Evolutionary conservation across 2,113 vertebrate species (phyloP).

Genomic region (Ailuropoda melanoleuca): DNA sequence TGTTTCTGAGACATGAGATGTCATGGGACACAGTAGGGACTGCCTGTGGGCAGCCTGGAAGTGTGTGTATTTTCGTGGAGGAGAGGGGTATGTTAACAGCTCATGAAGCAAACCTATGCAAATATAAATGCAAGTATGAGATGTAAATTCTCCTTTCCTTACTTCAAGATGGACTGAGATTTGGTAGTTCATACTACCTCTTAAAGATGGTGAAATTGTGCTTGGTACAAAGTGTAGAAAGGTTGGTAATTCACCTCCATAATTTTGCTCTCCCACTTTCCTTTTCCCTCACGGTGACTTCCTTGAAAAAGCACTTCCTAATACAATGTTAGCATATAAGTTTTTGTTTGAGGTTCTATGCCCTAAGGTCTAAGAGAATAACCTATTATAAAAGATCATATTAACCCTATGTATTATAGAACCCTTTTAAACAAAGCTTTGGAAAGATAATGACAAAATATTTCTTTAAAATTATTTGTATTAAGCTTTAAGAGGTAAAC

Average conservation of each 20-base stretch:
- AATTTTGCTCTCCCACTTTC: neutral
- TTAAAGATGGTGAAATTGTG: neutral
- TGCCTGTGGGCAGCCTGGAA: neutral
- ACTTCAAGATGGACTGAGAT: neutral
- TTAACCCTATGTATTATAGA: neutral
- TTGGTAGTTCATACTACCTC: neutral
- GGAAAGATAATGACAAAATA: neutral
- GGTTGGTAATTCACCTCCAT: accelerated
- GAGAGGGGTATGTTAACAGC: accelerated
- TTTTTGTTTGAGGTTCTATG: neutral
- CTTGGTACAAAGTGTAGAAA: neutral
- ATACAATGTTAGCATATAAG: neutral
- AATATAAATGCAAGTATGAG: neutral
- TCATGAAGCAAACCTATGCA: neutral
- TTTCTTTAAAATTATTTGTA: neutral
- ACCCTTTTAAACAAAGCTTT: neutral
- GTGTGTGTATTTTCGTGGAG: neutral
- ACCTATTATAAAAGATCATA: neutral
- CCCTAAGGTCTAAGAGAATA: neutral
- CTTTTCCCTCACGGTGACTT: neutral
- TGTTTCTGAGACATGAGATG: neutral
- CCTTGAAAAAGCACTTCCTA: neutral
- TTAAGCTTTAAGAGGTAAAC: neutral
- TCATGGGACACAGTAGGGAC: neutral
- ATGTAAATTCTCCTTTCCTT: neutral